These are phyloP conservation scores for Pyrgilauda ruficollis DNA, from an alignment of 2,113 vertebrate genomes.

Conservation along the genomic window DNA sequence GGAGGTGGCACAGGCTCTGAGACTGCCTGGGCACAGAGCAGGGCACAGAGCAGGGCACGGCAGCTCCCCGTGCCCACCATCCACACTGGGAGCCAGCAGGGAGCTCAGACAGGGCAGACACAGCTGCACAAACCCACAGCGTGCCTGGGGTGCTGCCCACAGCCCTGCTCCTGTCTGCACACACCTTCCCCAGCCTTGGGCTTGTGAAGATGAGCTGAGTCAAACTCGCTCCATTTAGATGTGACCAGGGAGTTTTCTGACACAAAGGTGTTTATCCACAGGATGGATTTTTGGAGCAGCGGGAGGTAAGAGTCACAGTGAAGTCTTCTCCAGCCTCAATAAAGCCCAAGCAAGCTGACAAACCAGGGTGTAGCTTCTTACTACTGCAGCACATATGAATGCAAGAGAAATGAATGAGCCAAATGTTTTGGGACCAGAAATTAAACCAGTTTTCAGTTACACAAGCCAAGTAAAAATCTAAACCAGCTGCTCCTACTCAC, in stretches of 20 bases:
- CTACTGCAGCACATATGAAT: not conserved
- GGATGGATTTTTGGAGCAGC: not conserved
- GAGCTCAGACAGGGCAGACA: not conserved
- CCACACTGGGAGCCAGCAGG: fast-evolving
- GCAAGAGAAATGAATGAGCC: not conserved
- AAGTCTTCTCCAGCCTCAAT: not conserved
- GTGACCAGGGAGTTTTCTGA: not conserved
- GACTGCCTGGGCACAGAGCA: not conserved
- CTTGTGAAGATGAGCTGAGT: not conserved
- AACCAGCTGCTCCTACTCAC: not conserved
- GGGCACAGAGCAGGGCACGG: not conserved
- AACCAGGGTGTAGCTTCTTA: not conserved
- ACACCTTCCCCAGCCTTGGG: not conserved
- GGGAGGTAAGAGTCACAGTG: not conserved
- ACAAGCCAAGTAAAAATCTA: not conserved
- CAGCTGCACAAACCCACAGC: fast-evolving
- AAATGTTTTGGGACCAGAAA: not conserved
- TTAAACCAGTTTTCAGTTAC: not conserved
- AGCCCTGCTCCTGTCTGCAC: not conserved
- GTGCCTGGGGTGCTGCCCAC: not conserved
- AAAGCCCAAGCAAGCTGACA: not conserved
- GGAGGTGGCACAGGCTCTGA: not conserved
- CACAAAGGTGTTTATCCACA: not conserved
- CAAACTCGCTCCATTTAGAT: not conserved
- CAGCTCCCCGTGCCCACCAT: not conserved